phyloP scores from a whole-genome alignment of 2,797 vertebrate genomes.

The Lophius americanus region DNA sequence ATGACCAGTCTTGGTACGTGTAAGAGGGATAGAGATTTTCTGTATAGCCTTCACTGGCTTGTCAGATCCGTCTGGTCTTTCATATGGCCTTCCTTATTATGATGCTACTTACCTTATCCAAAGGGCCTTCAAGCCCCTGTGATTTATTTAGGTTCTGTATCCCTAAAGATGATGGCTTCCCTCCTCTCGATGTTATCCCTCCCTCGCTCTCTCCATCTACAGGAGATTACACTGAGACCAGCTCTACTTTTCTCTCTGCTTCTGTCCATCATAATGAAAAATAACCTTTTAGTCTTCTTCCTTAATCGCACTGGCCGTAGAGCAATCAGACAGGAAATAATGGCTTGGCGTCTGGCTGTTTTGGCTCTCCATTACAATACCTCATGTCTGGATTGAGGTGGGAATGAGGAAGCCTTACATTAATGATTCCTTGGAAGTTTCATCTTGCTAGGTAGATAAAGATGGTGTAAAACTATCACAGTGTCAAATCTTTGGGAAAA shows the following conservation, averaged over 20 bases:
- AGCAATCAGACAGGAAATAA: conserved; percentile 76
- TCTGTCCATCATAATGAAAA: conserved; percentile 78
- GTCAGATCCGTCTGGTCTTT: conserved; percentile 59
- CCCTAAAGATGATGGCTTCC: conserved; percentile 57
- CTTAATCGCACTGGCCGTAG: conserved; percentile 70
- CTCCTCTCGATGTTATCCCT: conserved; percentile 47
- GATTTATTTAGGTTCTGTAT: conserved; percentile 73
- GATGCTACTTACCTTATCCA: conserved; percentile 76
- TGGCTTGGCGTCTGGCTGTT: conserved; percentile 59
- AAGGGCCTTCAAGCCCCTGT: conserved; percentile 70
- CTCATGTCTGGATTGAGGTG: conserved; percentile 56
- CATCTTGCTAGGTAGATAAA: conserved; percentile 55
- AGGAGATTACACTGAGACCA: conserved; percentile 72
- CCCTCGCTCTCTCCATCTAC: conserved; percentile 55
- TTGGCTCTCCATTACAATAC: conserved; percentile 49
- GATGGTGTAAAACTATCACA: conserved; percentile 45
- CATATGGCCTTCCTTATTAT: conserved; percentile 67
- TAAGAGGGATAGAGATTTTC: conserved; percentile 13
- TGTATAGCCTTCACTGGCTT: conserved; percentile 55
- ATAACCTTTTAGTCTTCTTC: conserved; percentile 76
- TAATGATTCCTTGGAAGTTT: conserved; percentile 65
- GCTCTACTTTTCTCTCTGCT: conserved; percentile 67
- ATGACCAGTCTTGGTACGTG: conserved; percentile 35
- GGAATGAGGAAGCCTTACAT: conserved; percentile 54
- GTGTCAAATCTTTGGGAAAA: conserved; percentile 58